Conservation (phyloP, 1,140 invertebrate species). For the Octopus sinensis region DNA sequence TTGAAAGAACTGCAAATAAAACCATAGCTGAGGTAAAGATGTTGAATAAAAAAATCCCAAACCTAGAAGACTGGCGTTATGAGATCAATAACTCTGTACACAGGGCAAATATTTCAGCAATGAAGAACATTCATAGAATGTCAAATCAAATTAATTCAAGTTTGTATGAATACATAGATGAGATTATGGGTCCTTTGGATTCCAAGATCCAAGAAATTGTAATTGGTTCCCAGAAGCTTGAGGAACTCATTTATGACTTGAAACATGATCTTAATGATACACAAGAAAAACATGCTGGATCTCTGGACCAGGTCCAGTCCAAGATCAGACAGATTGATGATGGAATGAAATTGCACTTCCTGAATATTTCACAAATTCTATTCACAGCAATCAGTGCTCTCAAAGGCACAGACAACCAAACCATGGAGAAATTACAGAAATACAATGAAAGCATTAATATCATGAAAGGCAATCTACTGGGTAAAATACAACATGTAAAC, state of each 20-base stretch:
- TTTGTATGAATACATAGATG: not conserved
- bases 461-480: constrained; percentile 7
- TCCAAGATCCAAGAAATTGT: not conserved
- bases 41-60: not conserved
- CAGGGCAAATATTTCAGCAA: not conserved
- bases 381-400: not conserved
- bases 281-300: not conserved
- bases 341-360: not conserved
- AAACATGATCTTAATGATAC: not conserved
- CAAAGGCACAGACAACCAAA: not conserved
- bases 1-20: not conserved
- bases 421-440: constrained; percentile 9
- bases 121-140: not conserved
- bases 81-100: not conserved
- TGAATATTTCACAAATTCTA: not conserved
- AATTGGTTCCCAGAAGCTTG: not conserved
- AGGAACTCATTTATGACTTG: not conserved
- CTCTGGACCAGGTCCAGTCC: not conserved
- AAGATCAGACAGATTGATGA: not conserved
- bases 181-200: not conserved
- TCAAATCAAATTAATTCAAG: not conserved
- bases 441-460: not conserved
- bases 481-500: not conserved
- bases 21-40: not conserved
- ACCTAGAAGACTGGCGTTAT: not conserved